Conservation (phyloP, 2,797 vertebrate genomes). For the Notolepis coatsorum region DNA sequence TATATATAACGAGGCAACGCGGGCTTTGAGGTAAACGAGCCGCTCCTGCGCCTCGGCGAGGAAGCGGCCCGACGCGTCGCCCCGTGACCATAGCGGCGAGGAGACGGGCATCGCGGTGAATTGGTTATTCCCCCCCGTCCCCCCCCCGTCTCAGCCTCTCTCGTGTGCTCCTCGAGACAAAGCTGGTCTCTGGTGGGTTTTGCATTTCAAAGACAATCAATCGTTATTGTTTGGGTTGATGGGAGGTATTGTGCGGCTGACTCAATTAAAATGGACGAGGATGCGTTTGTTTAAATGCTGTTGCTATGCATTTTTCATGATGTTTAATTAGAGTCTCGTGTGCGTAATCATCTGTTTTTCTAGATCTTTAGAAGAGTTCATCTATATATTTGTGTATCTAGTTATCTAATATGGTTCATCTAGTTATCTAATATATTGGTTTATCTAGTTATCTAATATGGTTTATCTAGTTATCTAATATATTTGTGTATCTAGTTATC, state of each 20-base stretch:
- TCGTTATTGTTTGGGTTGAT: constrained; percentile 69
- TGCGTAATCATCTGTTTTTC: constrained; percentile 31
- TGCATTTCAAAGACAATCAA: constrained; percentile 79
- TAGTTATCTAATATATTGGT: too few species aligned
- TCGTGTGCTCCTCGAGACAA: constrained; percentile 74
- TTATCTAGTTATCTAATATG: too few species aligned
- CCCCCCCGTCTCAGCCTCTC: constrained; percentile 69
- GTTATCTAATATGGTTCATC: too few species aligned
- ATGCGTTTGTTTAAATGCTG: constrained; percentile 40
- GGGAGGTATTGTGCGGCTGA: constrained; percentile 63
- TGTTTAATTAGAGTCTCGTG: constrained; percentile 36
- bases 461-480: too few species aligned
- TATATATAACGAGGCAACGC: constrained; percentile 31
- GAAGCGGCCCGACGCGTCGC: constrained; percentile 48
- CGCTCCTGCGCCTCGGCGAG: constrained; percentile 41
- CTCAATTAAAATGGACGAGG: constrained; percentile 61
- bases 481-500: too few species aligned
- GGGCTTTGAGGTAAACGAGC: constrained; percentile 58
- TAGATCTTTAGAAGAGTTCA: constrained; percentile 33
- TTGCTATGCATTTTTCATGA: constrained; percentile 62
- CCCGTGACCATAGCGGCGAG: constrained; percentile 70
- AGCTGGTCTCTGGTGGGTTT: constrained; percentile 72
- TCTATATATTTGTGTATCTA: constrained; percentile 4
- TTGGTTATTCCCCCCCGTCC: constrained; percentile 68
- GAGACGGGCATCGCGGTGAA: constrained; percentile 66